Evolutionary conservation across 2,888 invertebrate species (phyloP).

Genomic region (Drosophila longiperda): DNA sequence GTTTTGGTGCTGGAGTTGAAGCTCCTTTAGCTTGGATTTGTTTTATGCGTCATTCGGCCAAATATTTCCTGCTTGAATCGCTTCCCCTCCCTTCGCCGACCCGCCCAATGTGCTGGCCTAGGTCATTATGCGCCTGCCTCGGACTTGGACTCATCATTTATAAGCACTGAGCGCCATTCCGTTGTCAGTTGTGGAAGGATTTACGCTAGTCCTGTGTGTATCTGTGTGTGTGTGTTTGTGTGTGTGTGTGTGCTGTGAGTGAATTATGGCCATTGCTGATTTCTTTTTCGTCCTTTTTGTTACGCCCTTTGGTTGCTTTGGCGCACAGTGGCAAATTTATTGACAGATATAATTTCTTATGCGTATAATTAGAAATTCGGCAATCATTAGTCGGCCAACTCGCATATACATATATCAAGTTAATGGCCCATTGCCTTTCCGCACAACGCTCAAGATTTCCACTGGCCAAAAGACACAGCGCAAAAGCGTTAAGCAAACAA

Average conservation of each 20-base stretch:
- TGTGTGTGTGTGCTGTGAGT: constrained; percentile 71
- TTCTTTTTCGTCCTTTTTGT: constrained; percentile 69
- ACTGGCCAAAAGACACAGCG: constrained; percentile 34
- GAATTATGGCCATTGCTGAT: constrained; percentile 78
- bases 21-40: constrained; percentile 64
- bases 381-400: constrained; percentile 74
- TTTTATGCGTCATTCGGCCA: constrained; percentile 74
- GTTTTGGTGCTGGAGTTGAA: constrained; percentile 1
- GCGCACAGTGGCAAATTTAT: constrained; percentile 80
- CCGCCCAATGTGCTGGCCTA: constrained; percentile 52
- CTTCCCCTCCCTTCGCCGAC: constrained; percentile 2
- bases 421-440: constrained; percentile 73
- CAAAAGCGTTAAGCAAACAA: constrained; percentile 20
- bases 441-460: constrained; percentile 55
- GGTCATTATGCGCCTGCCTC: constrained; percentile 70
- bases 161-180: constrained; percentile 76
- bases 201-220: constrained; percentile 61
- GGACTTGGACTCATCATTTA: constrained; percentile 75
- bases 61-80: constrained; percentile 64
- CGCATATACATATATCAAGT: constrained; percentile 77
- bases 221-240: constrained; percentile 33
- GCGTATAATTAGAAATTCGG: constrained; percentile 82
- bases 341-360: constrained; percentile 82
- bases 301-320: constrained; percentile 36
- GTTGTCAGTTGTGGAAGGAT: constrained; percentile 77